Evolutionary conservation across 2,888 invertebrate species (phyloP).

Genomic region (Meghimatium bilineatum): DNA sequence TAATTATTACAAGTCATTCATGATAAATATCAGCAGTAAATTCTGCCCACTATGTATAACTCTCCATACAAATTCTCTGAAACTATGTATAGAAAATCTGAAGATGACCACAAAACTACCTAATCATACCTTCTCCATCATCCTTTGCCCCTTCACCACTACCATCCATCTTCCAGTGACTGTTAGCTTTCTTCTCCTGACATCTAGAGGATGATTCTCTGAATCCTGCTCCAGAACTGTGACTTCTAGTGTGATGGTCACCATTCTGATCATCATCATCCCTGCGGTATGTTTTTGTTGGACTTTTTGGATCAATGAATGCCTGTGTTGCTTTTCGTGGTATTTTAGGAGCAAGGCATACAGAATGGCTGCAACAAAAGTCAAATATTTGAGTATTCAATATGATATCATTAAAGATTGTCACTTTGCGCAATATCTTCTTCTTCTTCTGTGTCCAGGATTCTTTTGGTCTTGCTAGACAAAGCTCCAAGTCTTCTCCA

Average conservation of each 20-base stretch:
- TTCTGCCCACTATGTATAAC: no score
- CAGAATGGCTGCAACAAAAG: slow-evolving; percentile 55
- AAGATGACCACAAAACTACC: background rate
- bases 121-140: slow-evolving; percentile 24
- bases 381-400: no score
- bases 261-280: slow-evolving; percentile 47
- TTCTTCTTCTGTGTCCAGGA: no score
- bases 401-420: no score
- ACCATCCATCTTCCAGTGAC: slow-evolving; percentile 43
- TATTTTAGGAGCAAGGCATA: slow-evolving; percentile 62
- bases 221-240: slow-evolving; percentile 21
- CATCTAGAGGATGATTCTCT: slow-evolving; percentile 52
- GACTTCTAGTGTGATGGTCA: slow-evolving; percentile 13
- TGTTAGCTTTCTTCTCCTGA: slow-evolving; percentile 46
- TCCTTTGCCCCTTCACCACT: slow-evolving; percentile 38
- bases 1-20: no score
- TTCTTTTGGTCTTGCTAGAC: no score
- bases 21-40: no score
- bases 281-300: slow-evolving; percentile 29
- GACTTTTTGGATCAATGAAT: slow-evolving; percentile 58
- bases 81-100: background rate
- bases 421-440: no score
- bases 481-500: no score
- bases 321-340: slow-evolving; percentile 59
- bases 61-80: background rate